A percentile compares a stretch with the other conserved stretches of the same genome.
These are phyloP conservation scores for Cranoglanis bouderius DNA, from an alignment of 2,113 vertebrate genomes.

Conservation along the genomic window DNA sequence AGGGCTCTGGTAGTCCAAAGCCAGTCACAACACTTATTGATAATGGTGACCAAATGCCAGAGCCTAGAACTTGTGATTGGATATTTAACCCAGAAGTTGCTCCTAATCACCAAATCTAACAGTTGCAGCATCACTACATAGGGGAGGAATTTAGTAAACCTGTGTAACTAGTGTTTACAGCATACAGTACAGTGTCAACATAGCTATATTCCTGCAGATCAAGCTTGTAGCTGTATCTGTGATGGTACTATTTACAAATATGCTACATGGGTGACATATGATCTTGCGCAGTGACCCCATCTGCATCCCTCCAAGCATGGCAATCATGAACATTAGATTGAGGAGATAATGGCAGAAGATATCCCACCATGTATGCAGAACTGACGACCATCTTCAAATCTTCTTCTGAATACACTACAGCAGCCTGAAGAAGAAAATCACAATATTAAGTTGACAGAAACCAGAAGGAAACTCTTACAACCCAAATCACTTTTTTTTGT, in stretches of 20 bases:
- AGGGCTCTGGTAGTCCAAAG: conserved; percentile 84
- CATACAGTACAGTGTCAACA: conserved; percentile 76
- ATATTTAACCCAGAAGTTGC: conserved; percentile 84
- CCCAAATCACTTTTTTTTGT: not conserved
- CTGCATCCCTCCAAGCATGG: conserved; percentile 80
- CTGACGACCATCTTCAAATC: conserved; percentile 77
- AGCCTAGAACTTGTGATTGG: conserved; percentile 72
- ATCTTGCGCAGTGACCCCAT: conserved; percentile 76
- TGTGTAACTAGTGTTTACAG: conserved; percentile 80
- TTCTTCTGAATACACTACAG: conserved; percentile 78
- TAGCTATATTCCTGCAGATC: conserved; percentile 82
- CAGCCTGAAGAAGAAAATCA: conserved; percentile 55
- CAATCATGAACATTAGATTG: conserved; percentile 82
- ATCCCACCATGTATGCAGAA: conserved; percentile 81
- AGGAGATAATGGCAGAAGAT: conserved; percentile 85
- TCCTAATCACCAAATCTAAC: conserved; percentile 80
- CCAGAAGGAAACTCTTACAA: not conserved
- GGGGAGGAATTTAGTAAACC: conserved; percentile 82
- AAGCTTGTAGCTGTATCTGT: conserved; percentile 67
- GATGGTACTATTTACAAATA: conserved; percentile 50
- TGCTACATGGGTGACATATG: conserved; percentile 79
- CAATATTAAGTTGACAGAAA: not conserved
- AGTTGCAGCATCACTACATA: conserved; percentile 81
- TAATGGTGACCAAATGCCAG: not conserved
- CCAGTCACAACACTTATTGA: conserved; percentile 61